A percentile compares a stretch with the other conserved stretches of the same genome.
Evolutionary conservation across 1,140 invertebrate species (phyloP).

Genomic region (Orchesella cincta): DNA sequence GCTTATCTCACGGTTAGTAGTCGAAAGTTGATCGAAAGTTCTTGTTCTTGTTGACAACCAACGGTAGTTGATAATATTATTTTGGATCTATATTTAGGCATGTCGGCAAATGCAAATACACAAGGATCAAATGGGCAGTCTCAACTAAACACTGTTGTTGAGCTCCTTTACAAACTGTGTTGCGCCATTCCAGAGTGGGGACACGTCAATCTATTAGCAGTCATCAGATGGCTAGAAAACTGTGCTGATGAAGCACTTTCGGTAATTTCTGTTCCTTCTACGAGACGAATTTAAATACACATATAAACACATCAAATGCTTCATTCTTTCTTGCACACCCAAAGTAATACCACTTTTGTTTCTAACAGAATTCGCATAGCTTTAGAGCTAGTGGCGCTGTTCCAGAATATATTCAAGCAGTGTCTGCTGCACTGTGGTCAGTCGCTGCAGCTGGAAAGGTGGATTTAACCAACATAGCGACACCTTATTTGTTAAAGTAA

Average conservation of each 20-base stretch:
- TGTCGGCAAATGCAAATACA: slow-evolving; percentile 55
- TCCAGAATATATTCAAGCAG: slow-evolving; percentile 49
- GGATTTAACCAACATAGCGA: slow-evolving; percentile 42
- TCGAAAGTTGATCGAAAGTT: no score
- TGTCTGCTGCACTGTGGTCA: slow-evolving; percentile 44
- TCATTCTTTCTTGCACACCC: no score
- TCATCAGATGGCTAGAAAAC: slow-evolving; percentile 45
- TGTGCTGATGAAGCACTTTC: slow-evolving; percentile 34
- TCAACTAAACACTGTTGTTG: slow-evolving; percentile 70
- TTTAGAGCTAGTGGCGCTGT: slow-evolving; percentile 30
- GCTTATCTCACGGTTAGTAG: slow-evolving; percentile 48
- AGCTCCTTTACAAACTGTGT: slow-evolving; percentile 76
- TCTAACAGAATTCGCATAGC: background rate
- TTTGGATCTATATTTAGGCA: no score
- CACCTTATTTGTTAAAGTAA: slow-evolving; percentile 40
- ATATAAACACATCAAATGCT: no score
- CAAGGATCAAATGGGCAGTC: slow-evolving; percentile 53
- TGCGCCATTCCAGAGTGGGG: slow-evolving; percentile 47
- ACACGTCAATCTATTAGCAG: slow-evolving; percentile 37
- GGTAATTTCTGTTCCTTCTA: background rate
- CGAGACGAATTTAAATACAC: background rate
- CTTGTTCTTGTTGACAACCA: background rate
- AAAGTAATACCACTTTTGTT: no score
- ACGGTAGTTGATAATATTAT: background rate
- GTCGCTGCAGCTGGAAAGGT: slow-evolving; percentile 52